These are phyloP conservation scores for Desmophyllum pertusum DNA, from an alignment of 92 coral and sea anemone species.

Conservation along the genomic window DNA sequence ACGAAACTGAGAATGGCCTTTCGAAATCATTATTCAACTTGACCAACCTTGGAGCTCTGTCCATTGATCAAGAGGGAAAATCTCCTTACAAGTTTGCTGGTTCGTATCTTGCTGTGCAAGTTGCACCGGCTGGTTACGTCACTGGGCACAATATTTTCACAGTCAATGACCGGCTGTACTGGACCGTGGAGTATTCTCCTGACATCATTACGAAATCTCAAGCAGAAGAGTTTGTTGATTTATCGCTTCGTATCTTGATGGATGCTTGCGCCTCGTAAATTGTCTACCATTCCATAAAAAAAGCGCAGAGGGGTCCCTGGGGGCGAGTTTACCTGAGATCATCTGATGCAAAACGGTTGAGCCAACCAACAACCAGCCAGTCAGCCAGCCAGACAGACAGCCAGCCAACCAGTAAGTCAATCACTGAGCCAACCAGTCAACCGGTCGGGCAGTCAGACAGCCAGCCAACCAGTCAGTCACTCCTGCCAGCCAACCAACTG, in stretches of 20 bases:
- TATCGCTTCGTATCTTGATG: background rate
- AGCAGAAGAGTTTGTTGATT: constrained; percentile 11
- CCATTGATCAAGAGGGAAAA: constrained; percentile 4
- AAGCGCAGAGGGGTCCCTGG: too few species aligned
- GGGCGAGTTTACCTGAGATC: too few species aligned
- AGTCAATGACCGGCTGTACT: constrained; percentile 2
- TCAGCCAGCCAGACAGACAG: too few species aligned
- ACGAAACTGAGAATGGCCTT: background rate
- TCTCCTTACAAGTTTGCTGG: background rate
- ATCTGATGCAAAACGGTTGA: too few species aligned
- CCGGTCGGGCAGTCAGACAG: too few species aligned
- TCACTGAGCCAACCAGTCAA: too few species aligned
- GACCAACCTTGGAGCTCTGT: background rate
- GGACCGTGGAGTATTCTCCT: constrained; percentile 13
- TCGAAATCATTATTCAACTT: background rate
- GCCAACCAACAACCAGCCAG: too few species aligned
- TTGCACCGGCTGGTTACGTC: background rate
- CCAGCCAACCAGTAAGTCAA: too few species aligned
- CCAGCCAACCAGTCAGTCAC: too few species aligned
- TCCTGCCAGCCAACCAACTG: too few species aligned
- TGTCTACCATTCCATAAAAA: too few species aligned
- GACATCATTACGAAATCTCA: background rate
- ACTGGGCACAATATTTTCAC: background rate
- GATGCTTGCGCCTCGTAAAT: constrained; percentile 15
- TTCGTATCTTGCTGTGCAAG: background rate